A percentile compares a stretch with the other conserved stretches of the same genome.
These are phyloP conservation scores for Entelurus aequoreus DNA, from an alignment of 2,113 vertebrate species.

Conservation along the genomic window DNA sequence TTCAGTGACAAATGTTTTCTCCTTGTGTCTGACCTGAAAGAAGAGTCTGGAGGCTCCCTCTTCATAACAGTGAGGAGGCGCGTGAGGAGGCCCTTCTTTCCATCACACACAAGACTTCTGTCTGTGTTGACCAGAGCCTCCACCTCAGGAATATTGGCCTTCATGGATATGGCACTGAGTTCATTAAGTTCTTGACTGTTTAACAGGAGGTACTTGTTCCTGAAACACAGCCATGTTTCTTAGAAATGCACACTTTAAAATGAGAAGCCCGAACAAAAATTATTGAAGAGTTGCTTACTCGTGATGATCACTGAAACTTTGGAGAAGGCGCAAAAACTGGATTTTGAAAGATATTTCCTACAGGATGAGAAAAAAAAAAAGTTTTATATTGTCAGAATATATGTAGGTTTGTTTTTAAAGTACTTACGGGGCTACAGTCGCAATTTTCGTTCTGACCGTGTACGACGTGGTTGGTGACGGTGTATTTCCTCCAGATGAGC, in stretches of 20 bases:
- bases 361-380: conserved; percentile 16
- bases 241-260: background rate
- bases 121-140: conserved; percentile 96
- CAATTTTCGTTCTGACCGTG: conserved; percentile 98
- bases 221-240: conserved; percentile 47
- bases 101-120: conserved; percentile 93
- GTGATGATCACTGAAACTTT: conserved; percentile 98
- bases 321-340: conserved; percentile 93
- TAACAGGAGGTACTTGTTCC: conserved; percentile 95
- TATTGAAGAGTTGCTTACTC: conserved; percentile 78
- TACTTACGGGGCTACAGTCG: conserved; percentile 90
- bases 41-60: conserved; percentile 93
- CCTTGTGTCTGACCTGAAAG: conserved; percentile 80
- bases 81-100: conserved; percentile 92
- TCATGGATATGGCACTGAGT: conserved; percentile 93
- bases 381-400: background rate
- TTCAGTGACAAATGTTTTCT: background rate
- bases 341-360: conserved; percentile 99
- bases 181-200: conserved; percentile 96
- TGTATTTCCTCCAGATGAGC: conserved; percentile 97
- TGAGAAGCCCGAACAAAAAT: accelerated
- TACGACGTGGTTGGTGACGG: conserved; percentile 85
- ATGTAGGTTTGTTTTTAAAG: background rate
- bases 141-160: conserved; percentile 95
- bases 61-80: conserved; percentile 96